A percentile compares a stretch with the other conserved stretches of the same genome.
phyloP scores from a whole-genome alignment of 2,797 vertebrate species.

The Pseudomugil gertrudae region DNA sequence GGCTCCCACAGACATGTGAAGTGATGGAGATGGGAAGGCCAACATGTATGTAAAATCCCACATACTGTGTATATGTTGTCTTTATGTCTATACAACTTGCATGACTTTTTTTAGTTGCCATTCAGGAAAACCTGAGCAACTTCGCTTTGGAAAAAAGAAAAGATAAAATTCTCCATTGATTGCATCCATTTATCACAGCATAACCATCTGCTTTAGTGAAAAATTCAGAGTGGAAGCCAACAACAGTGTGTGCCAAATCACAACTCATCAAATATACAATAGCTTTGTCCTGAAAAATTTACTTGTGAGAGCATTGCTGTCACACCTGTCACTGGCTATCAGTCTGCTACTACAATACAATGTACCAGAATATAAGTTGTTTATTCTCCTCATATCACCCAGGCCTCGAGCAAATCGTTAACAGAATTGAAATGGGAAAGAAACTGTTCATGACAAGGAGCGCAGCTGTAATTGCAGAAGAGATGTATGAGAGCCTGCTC shows the following conservation, averaged over 20 bases:
- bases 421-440: slow-evolving; percentile 46
- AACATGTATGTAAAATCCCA: neutral
- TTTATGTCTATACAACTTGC: neutral
- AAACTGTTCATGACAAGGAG: slow-evolving; percentile 33
- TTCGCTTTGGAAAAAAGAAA: neutral
- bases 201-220: slow-evolving; percentile 36
- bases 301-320: slow-evolving; percentile 47
- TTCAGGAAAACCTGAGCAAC: slow-evolving; percentile 25
- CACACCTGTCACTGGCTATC: slow-evolving; percentile 53
- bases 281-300: slow-evolving; percentile 45
- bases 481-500: slow-evolving; percentile 30
- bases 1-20: slow-evolving; percentile 25
- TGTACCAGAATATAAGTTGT: slow-evolving; percentile 37
- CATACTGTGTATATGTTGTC: neutral
- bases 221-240: slow-evolving; percentile 31
- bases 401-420: slow-evolving; percentile 43
- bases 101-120: neutral
- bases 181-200: slow-evolving; percentile 54
- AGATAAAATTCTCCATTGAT: slow-evolving; percentile 24
- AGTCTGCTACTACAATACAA: slow-evolving; percentile 43
- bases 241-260: slow-evolving; percentile 21
- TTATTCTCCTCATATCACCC: slow-evolving; percentile 47
- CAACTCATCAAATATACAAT: slow-evolving; percentile 56
- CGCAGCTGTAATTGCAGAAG: slow-evolving; percentile 41
- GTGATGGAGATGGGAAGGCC: neutral